Conservation (phyloP, 1,140 invertebrate species). For the Habropoda laboriosa region DNA sequence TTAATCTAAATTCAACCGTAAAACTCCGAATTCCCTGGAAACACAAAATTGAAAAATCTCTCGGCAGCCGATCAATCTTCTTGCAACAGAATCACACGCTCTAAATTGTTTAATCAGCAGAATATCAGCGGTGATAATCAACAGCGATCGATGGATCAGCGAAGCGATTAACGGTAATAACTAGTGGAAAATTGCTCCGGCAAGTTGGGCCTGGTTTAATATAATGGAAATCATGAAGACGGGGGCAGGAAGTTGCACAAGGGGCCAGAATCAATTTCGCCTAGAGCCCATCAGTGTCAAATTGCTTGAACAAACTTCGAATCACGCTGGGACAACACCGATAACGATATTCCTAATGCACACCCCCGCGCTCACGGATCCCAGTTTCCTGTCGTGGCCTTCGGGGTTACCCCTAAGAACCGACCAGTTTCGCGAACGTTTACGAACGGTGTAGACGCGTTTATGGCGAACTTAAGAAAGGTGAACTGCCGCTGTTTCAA, state of each 20-base stretch:
- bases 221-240: constrained; percentile 22
- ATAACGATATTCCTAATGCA: background rate
- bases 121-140: background rate
- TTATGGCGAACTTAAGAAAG: background rate
- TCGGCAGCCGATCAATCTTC: no score
- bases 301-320: constrained; percentile 26
- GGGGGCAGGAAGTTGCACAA: background rate
- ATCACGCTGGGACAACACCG: constrained; percentile 14
- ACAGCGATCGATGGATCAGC: background rate
- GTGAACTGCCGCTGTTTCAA: background rate
- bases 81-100: no score
- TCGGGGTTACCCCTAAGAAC: no score
- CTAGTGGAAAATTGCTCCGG: background rate
- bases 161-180: background rate
- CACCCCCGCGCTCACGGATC: background rate
- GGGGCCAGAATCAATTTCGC: constrained; percentile 7
- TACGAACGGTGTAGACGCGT: background rate
- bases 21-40: no score
- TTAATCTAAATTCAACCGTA: no score
- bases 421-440: background rate
- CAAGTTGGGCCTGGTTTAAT: constrained; percentile 1
- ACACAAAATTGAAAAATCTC: no score
- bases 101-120: background rate
- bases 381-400: background rate
- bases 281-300: constrained; percentile 6